These are phyloP conservation scores for Progne subis DNA, from an alignment of 2,113 vertebrate species.

Conservation along the genomic window DNA sequence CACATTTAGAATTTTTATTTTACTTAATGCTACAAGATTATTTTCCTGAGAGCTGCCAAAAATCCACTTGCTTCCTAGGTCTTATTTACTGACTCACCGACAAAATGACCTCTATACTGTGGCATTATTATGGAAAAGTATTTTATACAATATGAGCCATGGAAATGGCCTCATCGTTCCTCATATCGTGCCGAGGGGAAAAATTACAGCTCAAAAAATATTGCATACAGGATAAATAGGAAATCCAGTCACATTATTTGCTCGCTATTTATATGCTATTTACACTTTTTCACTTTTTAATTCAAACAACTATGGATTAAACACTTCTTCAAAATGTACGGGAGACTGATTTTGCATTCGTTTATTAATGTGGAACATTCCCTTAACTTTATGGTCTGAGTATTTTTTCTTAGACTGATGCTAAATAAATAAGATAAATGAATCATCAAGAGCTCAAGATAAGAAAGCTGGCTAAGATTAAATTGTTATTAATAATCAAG, in stretches of 20 bases:
- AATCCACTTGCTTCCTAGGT: background rate
- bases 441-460: background rate
- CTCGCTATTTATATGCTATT: background rate
- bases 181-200: background rate
- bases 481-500: constrained; percentile 28
- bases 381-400: background rate
- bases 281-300: background rate
- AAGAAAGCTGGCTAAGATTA: background rate
- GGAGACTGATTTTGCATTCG: background rate
- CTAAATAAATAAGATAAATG: background rate
- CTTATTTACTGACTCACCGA: background rate
- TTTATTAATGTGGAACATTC: background rate
- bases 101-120: background rate
- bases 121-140: background rate
- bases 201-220: background rate
- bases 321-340: background rate
- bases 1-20: background rate
- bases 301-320: background rate
- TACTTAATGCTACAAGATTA: background rate
- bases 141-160: background rate
- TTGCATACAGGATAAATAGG: background rate
- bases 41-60: background rate
- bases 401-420: background rate
- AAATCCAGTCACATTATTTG: background rate
- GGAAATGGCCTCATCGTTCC: background rate